These are phyloP conservation scores for Callipepla californica DNA, from an alignment of 2,113 vertebrate genomes.

Conservation along the genomic window DNA sequence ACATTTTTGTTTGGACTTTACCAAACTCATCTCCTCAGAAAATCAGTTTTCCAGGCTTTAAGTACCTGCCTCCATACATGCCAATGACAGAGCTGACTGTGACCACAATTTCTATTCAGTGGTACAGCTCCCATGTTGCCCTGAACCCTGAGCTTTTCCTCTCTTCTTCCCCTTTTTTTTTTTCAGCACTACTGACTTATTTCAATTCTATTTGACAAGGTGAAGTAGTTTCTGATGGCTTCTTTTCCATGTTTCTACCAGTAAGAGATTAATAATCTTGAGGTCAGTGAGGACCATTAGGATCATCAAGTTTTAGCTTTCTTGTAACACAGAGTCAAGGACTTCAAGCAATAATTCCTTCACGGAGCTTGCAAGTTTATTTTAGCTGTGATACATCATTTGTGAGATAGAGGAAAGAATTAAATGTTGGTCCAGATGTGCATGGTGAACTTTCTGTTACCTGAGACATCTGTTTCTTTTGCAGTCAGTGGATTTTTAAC, in stretches of 20 bases:
- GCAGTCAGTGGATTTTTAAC: background rate
- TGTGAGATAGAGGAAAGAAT: background rate
- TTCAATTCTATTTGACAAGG: background rate
- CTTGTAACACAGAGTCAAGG: background rate
- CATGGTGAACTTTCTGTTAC: too few species aligned
- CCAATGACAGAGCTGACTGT: background rate
- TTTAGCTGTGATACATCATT: background rate
- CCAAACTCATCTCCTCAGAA: background rate
- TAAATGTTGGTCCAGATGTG: background rate
- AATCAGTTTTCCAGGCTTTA: background rate
- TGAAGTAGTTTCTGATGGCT: background rate
- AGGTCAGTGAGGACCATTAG: background rate
- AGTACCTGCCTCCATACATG: background rate
- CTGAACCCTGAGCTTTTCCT: background rate
- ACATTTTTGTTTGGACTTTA: background rate
- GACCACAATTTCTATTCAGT: fast-evolving
- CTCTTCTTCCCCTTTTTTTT: background rate
- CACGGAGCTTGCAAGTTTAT: background rate
- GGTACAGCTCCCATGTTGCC: background rate
- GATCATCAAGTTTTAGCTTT: background rate
- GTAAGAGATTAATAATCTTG: background rate
- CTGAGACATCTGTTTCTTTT: constrained; percentile 23
- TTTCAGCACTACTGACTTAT: background rate
- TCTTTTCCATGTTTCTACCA: background rate
- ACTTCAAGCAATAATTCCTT: background rate